Base-by-base conservation (phyloP, 2,797 vertebrate species). In the Sebastes hubbsi region DNA sequence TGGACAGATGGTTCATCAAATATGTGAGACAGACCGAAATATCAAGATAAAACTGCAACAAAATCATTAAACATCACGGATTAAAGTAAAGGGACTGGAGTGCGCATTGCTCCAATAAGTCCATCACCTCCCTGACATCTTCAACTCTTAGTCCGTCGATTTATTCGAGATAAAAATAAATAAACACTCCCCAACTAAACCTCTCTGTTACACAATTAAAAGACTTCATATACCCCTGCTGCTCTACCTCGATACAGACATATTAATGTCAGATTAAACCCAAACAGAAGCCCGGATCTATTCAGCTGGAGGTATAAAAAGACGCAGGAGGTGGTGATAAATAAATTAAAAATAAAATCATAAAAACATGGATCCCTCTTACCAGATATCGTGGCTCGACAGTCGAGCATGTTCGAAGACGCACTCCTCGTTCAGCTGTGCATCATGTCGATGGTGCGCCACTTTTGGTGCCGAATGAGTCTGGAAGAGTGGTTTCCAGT, bases 401-500 rank as follows among this genome's bases (percentile, higher is more conserved):
- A 52, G 54, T 83, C 27, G 49, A 63, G 73, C 93, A 90, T 94
- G 80, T 87, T 90, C 82, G 70, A 85, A 86, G 83, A 84, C 83
- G 88, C 91, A 60, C 88, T 83, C 75, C 54, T 84, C 63, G 70
- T 72, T 88, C 78, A 81, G 88, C 87, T 66, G 75, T 69, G 85
- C 87, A 62, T 80, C 87, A 60, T 80, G 89, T 87, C 86, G 90
- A 42, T 81, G 77, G 92, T 93, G 94, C 91, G 92, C 91, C 91
- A 90, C 94, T 92, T 82, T 82, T 71, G 90, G 90, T 91, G 88
- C 89, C 91, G 83, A 78, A 64, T 85, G 83, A 77, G 66, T 85
- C 86, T 91, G 91, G 90, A 91, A 91, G 89, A 93, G 93, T 81
- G 89, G 75, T 87, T 87, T 88, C 85, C 89, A 90, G 89, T 66